phyloP scores from a whole-genome alignment of 1,140 invertebrate genomes.

The Sweltsa coloradensis region DNA sequence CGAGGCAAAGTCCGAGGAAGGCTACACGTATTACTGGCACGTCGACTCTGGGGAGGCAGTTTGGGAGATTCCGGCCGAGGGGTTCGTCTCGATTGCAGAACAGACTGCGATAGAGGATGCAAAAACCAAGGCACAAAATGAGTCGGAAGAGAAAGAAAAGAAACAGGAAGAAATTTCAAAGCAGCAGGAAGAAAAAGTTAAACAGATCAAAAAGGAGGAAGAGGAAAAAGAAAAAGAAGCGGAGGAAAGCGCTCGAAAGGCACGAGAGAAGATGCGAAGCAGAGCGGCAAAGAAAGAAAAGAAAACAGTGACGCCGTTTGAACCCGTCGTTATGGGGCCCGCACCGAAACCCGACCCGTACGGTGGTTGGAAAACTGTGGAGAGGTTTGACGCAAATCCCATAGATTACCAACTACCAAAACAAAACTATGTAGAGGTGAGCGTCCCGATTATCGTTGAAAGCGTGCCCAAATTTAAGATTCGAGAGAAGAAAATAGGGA shows the following conservation, averaged over 20 bases:
- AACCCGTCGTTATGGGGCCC: conserved; percentile 29
- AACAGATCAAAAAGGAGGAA: conserved; percentile 23
- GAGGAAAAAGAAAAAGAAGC: conserved; percentile 31
- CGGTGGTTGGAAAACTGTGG: conserved; percentile 47
- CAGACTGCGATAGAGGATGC: conserved; percentile 40
- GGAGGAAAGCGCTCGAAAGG: conserved; percentile 25
- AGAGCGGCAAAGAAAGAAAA: conserved; percentile 22
- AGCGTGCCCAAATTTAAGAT: conserved; percentile 41
- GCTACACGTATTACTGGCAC: conserved; percentile 70
- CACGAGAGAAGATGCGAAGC: conserved; percentile 22
- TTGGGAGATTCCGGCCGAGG: conserved; percentile 51
- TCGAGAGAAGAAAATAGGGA: conserved; percentile 47
- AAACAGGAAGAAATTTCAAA: conserved; percentile 24
- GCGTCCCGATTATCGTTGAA: conserved; percentile 24
- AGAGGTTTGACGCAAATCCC: conserved; percentile 23
- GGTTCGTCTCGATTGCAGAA: conserved; percentile 45
- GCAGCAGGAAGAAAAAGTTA: conserved; percentile 19
- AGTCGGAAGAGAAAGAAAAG: conserved; percentile 24
- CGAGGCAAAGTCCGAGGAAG: conserved; percentile 55
- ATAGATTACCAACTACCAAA: conserved; percentile 46
- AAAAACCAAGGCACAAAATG: conserved; percentile 32
- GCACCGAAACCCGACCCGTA: conserved; percentile 42
- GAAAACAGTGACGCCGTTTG: conserved; percentile 18
- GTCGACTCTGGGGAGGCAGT: conserved; percentile 57
- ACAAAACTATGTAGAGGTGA: conserved; percentile 24